These are phyloP conservation scores for Eupithecia insigniata DNA, from an alignment of 2,888 invertebrate genomes.

Conservation along the genomic window DNA sequence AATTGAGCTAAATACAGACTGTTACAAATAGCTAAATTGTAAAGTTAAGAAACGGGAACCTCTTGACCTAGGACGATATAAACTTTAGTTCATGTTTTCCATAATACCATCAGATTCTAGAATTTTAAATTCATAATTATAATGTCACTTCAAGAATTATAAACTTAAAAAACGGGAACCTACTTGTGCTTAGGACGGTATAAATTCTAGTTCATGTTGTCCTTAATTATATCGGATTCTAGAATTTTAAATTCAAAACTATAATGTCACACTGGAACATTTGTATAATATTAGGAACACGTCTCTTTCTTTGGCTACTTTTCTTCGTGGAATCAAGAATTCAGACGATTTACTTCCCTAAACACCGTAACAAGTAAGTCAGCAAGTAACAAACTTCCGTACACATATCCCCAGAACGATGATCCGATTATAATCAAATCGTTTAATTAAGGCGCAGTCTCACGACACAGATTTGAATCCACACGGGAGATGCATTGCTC, in stretches of 20 bases:
- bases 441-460: conserved; percentile 69
- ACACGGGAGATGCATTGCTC: conserved; percentile 63
- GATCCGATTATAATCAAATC: conserved; percentile 58
- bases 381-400: conserved; percentile 46
- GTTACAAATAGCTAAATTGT: too few species aligned
- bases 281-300: background rate
- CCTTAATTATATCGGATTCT: background rate
- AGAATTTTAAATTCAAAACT: background rate
- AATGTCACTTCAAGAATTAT: too few species aligned
- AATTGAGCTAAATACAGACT: too few species aligned
- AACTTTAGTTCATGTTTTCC: too few species aligned
- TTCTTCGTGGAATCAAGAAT: too few species aligned
- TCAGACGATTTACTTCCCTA: background rate
- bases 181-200: background rate
- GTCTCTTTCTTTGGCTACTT: background rate
- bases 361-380: background rate
- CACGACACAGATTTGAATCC: conserved; percentile 56
- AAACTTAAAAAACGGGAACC: background rate
- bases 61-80: too few species aligned
- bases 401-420: conserved; percentile 57
- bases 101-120: too few species aligned
- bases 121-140: too few species aligned
- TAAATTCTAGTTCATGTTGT: background rate
- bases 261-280: background rate
- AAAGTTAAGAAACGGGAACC: too few species aligned